phyloP scores from a whole-genome alignment of 2,888 invertebrate genomes.

The Furcula furcula region DNA sequence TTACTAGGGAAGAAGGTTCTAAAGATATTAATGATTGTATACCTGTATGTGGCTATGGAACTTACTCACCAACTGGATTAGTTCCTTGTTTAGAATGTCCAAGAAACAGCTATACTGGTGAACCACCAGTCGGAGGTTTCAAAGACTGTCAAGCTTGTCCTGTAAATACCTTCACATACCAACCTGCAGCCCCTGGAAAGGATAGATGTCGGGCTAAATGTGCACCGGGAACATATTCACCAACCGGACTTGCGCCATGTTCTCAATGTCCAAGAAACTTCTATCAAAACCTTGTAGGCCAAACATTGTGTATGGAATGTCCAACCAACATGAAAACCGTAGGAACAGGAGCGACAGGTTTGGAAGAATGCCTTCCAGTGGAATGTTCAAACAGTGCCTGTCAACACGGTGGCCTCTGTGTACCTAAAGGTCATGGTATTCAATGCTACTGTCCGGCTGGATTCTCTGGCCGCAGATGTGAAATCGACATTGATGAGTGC shows the following conservation, averaged over 20 bases:
- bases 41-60: constrained; percentile 97
- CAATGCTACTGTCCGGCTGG: constrained; percentile 97
- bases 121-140: constrained; percentile 94
- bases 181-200: constrained; percentile 92
- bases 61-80: constrained; percentile 96
- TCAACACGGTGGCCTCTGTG: constrained; percentile 94
- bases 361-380: constrained; percentile 93
- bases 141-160: constrained; percentile 97
- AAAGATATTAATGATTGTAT: constrained; percentile 93
- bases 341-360: constrained; percentile 88
- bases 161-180: constrained; percentile 93
- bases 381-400: constrained; percentile 94
- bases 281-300: constrained; percentile 93
- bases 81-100: constrained; percentile 97
- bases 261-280: constrained; percentile 95
- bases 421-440: constrained; percentile 93
- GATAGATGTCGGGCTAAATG: constrained; percentile 94
- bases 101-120: constrained; percentile 92
- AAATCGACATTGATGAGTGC: constrained; percentile 97
- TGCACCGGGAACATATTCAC: constrained; percentile 93
- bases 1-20: constrained; percentile 94
- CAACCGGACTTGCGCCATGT: constrained; percentile 96
- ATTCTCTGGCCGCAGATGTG: constrained; percentile 95
- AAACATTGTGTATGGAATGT: constrained; percentile 94
- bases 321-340: constrained; percentile 95